Conservation (phyloP, 1,140 invertebrate species). For the Ctenoplectra terminalis region DNA sequence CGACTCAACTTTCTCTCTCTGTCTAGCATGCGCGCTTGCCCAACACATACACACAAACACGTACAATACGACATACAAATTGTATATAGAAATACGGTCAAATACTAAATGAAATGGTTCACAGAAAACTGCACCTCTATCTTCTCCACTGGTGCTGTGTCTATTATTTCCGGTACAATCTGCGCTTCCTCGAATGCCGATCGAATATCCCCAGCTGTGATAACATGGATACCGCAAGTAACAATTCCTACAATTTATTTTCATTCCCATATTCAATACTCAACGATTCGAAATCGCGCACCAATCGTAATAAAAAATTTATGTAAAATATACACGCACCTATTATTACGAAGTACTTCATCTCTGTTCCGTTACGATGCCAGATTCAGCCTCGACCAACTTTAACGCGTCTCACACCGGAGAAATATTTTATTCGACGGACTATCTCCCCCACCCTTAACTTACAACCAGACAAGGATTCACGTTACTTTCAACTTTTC, state of each 20-base stretch:
- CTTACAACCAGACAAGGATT: background rate
- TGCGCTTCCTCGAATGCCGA: slow-evolving; percentile 77
- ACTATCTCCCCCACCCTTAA: background rate
- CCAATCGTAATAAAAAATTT: too few relatives aligned
- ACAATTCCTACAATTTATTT: slow-evolving; percentile 69
- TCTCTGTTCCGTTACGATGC: background rate
- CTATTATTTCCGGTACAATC: slow-evolving; percentile 83
- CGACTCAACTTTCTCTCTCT: background rate
- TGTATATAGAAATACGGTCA: background rate
- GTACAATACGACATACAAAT: background rate
- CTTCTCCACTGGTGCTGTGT: slow-evolving; percentile 75
- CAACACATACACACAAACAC: background rate
- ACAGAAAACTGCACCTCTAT: slow-evolving; percentile 77
- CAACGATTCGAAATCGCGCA: background rate
- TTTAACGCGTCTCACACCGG: background rate
- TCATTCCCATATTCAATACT: too few relatives aligned
- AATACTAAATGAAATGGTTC: background rate
- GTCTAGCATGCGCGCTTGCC: too few relatives aligned
- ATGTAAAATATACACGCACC: slow-evolving; percentile 10
- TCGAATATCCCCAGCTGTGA: slow-evolving; percentile 71
- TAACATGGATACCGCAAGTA: slow-evolving; percentile 58
- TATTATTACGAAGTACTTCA: slow-evolving; percentile 13
- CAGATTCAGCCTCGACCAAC: background rate
- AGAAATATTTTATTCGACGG: slow-evolving; percentile 12
- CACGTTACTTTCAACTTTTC: background rate